These are phyloP conservation scores for Calcarius lapponicus DNA, from an alignment of 2,797 vertebrate genomes.

Conservation along the genomic window DNA sequence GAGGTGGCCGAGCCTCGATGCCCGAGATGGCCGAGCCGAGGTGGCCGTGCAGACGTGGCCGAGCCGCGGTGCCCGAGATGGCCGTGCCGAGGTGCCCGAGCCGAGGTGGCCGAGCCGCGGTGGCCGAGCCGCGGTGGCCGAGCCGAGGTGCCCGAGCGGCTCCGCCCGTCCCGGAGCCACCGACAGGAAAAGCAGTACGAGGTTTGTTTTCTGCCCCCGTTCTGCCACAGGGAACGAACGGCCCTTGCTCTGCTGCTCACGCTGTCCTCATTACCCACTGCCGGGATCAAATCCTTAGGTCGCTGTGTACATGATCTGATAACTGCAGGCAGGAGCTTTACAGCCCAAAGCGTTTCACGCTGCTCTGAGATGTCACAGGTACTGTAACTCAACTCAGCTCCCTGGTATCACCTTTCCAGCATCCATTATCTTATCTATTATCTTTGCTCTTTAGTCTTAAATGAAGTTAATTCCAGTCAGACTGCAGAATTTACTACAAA, in stretches of 20 bases:
- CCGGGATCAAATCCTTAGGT: not conserved
- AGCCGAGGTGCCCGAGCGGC: not conserved
- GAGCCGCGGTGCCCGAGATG: no score
- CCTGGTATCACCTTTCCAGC: slow-evolving; percentile 19
- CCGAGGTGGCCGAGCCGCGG: no score
- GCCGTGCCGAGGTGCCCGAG: no score
- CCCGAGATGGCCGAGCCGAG: no score
- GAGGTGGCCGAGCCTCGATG: no score
- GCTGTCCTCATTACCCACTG: not conserved
- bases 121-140: no score
- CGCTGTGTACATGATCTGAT: not conserved
- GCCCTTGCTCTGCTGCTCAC: not conserved
- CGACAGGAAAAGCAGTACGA: not conserved
- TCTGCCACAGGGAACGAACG: not conserved
- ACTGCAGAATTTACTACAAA: not conserved
- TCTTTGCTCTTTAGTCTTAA: slow-evolving; percentile 44
- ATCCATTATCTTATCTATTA: slow-evolving; percentile 29
- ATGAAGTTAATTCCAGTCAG: slow-evolving; percentile 8
- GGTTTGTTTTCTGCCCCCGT: not conserved
- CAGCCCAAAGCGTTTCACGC: not conserved
- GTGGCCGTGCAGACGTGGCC: no score
- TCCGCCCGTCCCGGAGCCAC: not conserved
- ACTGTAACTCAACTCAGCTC: slow-evolving; percentile 17
- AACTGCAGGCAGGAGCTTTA: not conserved
- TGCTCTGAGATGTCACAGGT: slow-evolving; percentile 8